These are phyloP conservation scores for Meliscaeva auricollis DNA, from an alignment of 2,888 invertebrate species.

Conservation along the genomic window DNA sequence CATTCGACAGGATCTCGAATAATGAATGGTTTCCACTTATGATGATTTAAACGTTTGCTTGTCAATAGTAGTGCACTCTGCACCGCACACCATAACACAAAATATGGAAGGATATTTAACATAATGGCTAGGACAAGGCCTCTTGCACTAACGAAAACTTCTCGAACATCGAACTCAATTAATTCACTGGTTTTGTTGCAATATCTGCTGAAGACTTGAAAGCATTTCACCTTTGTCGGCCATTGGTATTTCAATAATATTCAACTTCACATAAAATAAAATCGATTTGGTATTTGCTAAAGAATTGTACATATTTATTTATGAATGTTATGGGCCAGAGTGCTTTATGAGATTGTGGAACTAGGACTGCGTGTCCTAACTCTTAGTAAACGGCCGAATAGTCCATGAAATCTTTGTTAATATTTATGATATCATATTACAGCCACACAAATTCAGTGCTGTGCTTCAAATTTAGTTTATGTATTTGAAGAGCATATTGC, in stretches of 20 bases:
- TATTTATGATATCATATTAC: slow-evolving; percentile 50
- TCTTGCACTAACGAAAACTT: slow-evolving; percentile 32
- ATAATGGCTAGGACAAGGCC: neutral
- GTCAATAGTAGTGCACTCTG: slow-evolving; percentile 47
- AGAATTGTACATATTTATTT: slow-evolving; percentile 33
- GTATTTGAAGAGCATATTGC: slow-evolving; percentile 15
- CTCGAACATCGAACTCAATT: slow-evolving; percentile 17
- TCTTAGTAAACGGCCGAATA: slow-evolving; percentile 21
- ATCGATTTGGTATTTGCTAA: slow-evolving; percentile 39
- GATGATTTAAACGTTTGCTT: slow-evolving; percentile 58
- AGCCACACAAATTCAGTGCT: slow-evolving; percentile 4
- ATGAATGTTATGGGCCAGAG: slow-evolving; percentile 25
- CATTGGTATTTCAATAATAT: neutral
- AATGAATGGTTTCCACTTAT: slow-evolving; percentile 66
- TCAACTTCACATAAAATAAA: neutral
- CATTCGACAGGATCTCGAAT: slow-evolving; percentile 37
- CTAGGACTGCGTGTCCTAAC: slow-evolving; percentile 22
- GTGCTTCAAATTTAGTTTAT: slow-evolving; percentile 1
- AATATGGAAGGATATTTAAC: neutral
- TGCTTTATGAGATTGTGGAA: slow-evolving; percentile 5
- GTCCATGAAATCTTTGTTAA: slow-evolving; percentile 40
- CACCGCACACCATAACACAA: neutral
- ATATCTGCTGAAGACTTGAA: slow-evolving; percentile 45
- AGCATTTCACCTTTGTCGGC: slow-evolving; percentile 35
- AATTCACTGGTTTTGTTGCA: too few species aligned